Evolutionary conservation across 2,888 invertebrate species (phyloP).

Genomic region (Melanchra persicariae): DNA sequence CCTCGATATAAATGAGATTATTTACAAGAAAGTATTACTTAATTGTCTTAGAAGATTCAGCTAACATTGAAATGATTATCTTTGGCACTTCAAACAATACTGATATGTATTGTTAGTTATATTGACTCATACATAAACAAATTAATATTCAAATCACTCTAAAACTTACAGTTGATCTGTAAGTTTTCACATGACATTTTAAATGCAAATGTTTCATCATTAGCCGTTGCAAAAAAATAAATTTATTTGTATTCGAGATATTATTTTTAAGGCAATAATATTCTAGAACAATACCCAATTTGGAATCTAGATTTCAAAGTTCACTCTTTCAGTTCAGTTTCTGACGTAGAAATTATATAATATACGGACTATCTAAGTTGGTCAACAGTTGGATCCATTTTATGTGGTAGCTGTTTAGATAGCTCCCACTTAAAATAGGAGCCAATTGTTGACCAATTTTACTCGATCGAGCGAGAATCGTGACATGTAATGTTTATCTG

Average conservation of each 20-base stretch:
- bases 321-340: background rate
- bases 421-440: conserved; percentile 12
- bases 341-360: background rate
- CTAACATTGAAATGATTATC: conserved; percentile 18
- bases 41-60: background rate
- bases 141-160: background rate
- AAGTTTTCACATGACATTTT: conserved; percentile 5
- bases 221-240: background rate
- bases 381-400: too few species aligned
- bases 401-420: background rate
- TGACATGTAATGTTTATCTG: conserved; percentile 9
- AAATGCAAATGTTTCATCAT: background rate
- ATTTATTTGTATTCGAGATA: too few species aligned
- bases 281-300: conserved; percentile 11
- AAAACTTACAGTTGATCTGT: background rate
- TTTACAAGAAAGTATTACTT: conserved; percentile 15
- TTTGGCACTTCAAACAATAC: conserved; percentile 62
- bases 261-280: background rate
- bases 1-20: conserved; percentile 43
- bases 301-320: background rate
- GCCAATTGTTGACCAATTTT: conserved; percentile 23
- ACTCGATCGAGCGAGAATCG: conserved; percentile 17
- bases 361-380: background rate
- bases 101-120: conserved; percentile 43
- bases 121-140: background rate